Percentiles rank a stretch among this genome's conserved stretches.
Evolutionary conservation across 2,113 vertebrate species (phyloP).

Genomic region (Chrysemys picta): DNA sequence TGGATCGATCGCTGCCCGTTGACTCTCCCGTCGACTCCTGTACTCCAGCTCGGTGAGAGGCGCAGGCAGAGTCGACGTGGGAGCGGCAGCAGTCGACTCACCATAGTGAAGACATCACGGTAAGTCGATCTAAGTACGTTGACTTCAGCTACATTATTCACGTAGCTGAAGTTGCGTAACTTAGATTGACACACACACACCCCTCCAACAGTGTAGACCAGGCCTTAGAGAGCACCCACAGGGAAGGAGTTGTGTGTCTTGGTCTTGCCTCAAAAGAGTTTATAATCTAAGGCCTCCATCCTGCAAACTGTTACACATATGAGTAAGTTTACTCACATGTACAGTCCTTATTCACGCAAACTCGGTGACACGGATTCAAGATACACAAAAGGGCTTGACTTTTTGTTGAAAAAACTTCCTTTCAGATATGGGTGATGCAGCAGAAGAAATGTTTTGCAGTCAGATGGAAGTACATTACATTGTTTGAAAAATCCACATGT

Average conservation of each 20-base stretch:
- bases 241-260: neutral
- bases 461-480: neutral
- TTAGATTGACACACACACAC: too few species aligned
- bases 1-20: too few species aligned
- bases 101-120: too few species aligned
- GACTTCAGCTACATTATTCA: too few species aligned
- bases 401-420: neutral
- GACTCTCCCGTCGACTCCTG: too few species aligned
- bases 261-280: neutral
- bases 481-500: neutral
- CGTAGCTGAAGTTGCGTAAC: too few species aligned
- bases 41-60: too few species aligned
- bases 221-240: neutral
- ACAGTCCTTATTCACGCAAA: neutral
- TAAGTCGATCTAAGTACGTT: too few species aligned
- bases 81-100: too few species aligned
- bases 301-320: neutral
- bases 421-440: neutral
- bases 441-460: neutral
- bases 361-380: conserved; percentile 15
- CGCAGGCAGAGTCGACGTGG: too few species aligned
- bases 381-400: neutral
- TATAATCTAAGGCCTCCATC: neutral
- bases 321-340: neutral
- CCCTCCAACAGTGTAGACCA: too few species aligned